A percentile compares a stretch with the other conserved stretches of the same genome.
phyloP scores from a whole-genome alignment of 2,797 vertebrate species.

The Otolemur crassicaudatus region DNA sequence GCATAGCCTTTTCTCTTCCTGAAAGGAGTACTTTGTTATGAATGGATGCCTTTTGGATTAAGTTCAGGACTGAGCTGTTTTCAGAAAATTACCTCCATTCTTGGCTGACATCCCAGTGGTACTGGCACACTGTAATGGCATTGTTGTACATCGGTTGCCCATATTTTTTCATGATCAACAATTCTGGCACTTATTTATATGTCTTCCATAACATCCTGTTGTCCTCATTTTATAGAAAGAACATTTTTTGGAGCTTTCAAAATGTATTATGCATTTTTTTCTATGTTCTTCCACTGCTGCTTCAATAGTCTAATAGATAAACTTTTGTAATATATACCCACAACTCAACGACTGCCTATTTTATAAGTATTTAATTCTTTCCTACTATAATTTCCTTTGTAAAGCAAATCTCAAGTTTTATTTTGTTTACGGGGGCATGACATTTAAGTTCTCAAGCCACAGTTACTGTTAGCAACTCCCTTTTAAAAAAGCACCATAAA shows the following conservation, averaged over 20 bases:
- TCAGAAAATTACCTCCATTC: slow-evolving; percentile 67
- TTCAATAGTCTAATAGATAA: not conserved
- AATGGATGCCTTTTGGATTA: slow-evolving; percentile 71
- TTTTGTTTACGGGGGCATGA: not conserved
- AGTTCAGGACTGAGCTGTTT: slow-evolving; percentile 64
- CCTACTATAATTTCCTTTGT: not conserved
- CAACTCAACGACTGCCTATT: not conserved
- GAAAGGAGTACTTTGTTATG: slow-evolving; percentile 44
- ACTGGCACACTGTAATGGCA: slow-evolving; percentile 36
- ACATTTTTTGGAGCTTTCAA: not conserved
- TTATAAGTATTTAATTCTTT: not conserved
- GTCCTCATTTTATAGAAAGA: not conserved
- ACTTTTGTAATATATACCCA: not conserved
- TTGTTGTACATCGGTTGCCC: slow-evolving; percentile 20
- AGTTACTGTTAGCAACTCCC: not conserved
- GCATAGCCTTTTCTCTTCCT: not conserved
- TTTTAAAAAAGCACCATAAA: not conserved
- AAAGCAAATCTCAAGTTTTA: not conserved
- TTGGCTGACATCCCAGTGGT: slow-evolving; percentile 57
- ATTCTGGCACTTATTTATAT: slow-evolving; percentile 35
- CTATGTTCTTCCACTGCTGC: not conserved
- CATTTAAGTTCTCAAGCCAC: not conserved
- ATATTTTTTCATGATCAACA: slow-evolving; percentile 62
- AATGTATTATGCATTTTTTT: not conserved
- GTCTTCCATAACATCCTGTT: not conserved